phyloP scores from a whole-genome alignment of 2,888 invertebrate genomes.

The Criorhina ranunculi region DNA sequence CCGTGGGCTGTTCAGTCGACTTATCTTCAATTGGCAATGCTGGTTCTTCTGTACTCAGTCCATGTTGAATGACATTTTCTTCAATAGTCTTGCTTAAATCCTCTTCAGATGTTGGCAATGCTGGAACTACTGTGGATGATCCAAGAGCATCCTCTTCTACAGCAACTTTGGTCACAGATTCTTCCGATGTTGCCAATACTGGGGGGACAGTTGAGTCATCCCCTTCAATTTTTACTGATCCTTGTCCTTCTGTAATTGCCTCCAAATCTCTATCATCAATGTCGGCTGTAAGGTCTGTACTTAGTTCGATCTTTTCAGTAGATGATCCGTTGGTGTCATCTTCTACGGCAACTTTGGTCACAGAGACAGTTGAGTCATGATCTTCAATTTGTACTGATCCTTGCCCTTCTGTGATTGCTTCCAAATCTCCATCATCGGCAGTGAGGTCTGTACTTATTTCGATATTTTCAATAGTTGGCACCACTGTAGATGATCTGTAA shows the following conservation, averaged over 20 bases:
- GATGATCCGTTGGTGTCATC: no score
- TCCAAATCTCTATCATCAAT: slow-evolving; percentile 16
- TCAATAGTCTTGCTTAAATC: neutral
- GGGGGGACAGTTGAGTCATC: neutral
- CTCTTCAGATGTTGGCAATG: neutral
- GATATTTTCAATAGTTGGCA: neutral
- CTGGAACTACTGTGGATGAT: neutral
- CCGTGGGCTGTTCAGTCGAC: neutral
- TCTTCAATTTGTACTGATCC: no score
- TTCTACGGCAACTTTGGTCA: no score
- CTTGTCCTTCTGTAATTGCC: neutral
- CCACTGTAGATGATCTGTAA: no score
- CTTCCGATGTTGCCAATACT: neutral
- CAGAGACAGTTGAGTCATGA: no score
- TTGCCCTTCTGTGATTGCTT: slow-evolving; percentile 5
- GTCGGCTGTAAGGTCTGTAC: neutral
- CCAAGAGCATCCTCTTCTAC: neutral
- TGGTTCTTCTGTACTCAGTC: neutral
- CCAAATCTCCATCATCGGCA: slow-evolving; percentile 5
- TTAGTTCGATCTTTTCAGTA: neutral
- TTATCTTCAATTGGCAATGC: neutral
- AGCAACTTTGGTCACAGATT: neutral
- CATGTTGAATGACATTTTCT: neutral
- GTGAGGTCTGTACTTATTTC: neutral
- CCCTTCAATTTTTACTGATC: no score